Conservation (phyloP, 2,113 vertebrate genomes). For the Semicossyphus pulcher region DNA sequence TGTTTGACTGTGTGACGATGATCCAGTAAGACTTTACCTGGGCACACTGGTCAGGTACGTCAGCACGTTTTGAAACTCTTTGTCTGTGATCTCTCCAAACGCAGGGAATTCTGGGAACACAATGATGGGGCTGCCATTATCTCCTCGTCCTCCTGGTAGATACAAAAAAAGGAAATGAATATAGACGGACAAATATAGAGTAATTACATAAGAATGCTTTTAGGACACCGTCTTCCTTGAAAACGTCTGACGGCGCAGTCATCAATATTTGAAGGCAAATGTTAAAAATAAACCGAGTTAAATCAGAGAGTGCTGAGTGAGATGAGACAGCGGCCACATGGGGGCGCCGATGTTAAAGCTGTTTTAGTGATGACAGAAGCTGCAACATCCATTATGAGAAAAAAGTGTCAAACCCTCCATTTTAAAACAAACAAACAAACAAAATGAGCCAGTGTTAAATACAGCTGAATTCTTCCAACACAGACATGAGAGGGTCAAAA, state of each 20-base stretch:
- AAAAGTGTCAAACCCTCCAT: not conserved
- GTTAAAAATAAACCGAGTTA: not conserved
- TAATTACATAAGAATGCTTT: not conserved
- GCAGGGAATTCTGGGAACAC: conserved; percentile 96
- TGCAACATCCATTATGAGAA: not conserved
- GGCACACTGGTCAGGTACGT: conserved; percentile 96
- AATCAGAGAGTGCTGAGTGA: not conserved
- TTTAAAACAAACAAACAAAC: not conserved
- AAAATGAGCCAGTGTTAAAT: no score
- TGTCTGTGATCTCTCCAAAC: conserved; percentile 92
- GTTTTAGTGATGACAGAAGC: not conserved
- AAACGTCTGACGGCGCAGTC: not conserved
- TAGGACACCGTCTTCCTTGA: not conserved
- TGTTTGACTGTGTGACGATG: not conserved
- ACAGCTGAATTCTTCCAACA: not conserved
- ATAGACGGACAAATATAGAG: not conserved
- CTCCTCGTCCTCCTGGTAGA: conserved; percentile 90
- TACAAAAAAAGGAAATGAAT: not conserved
- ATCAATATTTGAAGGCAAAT: not conserved
- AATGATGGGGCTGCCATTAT: conserved; percentile 94
- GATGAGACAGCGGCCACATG: conserved; percentile 54
- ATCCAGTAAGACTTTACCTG: conserved; percentile 81
- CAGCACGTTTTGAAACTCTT: conserved; percentile 95
- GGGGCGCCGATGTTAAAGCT: conserved; percentile 46
- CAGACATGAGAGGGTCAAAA: not conserved